Evolutionary conservation across 2,888 invertebrate genomes (phyloP), one percentile per base, ranked within the genome.

Genomic region (Corythucha ciliata): DNA sequence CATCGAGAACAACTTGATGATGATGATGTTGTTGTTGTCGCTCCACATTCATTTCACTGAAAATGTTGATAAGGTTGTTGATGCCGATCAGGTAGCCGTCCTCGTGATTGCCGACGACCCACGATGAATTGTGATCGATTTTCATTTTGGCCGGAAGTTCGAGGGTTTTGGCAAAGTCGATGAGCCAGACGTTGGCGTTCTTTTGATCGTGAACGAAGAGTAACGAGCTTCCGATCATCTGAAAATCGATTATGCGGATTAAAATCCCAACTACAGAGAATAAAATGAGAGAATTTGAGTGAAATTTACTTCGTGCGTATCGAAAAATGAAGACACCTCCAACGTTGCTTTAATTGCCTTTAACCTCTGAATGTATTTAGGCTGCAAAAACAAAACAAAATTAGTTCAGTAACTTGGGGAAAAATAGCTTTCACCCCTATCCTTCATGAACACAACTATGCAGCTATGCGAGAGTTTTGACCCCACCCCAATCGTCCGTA

Each of bases 131-230:
- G 69, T 94, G 94, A 63, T 80, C 78, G 53, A 92, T 86, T 32
- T 68, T 72, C 55, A 83, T 71, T 56, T 81, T 77, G 1, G 78
- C 76, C 0, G 91, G 88, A 29, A 94, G 74, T 12, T 80, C 78
- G 39, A 90, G 77, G 1, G 93, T 92, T 72, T 97, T 97, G 41
- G 96, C 94, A 67, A 97, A 97, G 70, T 97, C 96, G 60, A 97
- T 97, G 73, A 97, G 78, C 96, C 96, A 97, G 12, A 92, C 81
- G 56, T 87, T 88, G 24, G 92, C 89, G 66, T 81, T 83, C 59
- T 78, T 77, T 50, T 80, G 77, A 68, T 97, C 94, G 72, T 93
- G 94, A 48, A 97, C 91, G 67, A 97, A 90, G 52, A 97, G 77
- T 53, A 97, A 72, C 21, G 93, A 93, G 69, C 93, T 93, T 57